Conservation (phyloP, 2,797 vertebrate species). For the Valencia hispanica region DNA sequence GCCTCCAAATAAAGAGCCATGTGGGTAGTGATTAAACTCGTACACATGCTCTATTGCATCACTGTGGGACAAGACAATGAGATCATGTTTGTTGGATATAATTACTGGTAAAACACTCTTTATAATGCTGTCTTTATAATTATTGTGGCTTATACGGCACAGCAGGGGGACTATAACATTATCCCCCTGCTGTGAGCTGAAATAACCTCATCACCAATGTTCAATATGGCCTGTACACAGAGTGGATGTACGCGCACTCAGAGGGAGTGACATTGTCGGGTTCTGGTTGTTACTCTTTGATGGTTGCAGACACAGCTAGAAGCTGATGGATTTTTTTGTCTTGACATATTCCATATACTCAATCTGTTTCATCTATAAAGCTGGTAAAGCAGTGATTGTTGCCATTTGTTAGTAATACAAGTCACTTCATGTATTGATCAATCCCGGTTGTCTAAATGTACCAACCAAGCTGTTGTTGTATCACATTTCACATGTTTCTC, state of each 20-base stretch:
- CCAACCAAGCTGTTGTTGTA: constrained; percentile 42
- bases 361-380: constrained; percentile 17
- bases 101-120: constrained; percentile 68
- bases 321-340: constrained; percentile 4
- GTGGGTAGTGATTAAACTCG: constrained; percentile 42
- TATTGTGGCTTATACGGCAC: constrained; percentile 51
- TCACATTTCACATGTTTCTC: constrained; percentile 47
- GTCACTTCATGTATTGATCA: constrained; percentile 42
- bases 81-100: constrained; percentile 71
- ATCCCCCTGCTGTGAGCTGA: constrained; percentile 57
- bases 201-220: constrained; percentile 50
- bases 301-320: constrained; percentile 14
- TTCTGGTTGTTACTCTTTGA: constrained; percentile 30
- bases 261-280: constrained; percentile 25
- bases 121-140: constrained; percentile 55
- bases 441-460: constrained; percentile 31
- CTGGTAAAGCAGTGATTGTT: constrained; percentile 35
- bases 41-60: constrained; percentile 19
- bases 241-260: constrained; percentile 5
- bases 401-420: constrained; percentile 38
- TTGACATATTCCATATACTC: constrained; percentile 14
- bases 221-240: constrained; percentile 33
- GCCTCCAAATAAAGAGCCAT: constrained; percentile 34
- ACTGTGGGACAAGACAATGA: constrained; percentile 59
- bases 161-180: constrained; percentile 61